Conservation (phyloP, 1,140 invertebrate species). For the Drosophila malerkotliana region DNA sequence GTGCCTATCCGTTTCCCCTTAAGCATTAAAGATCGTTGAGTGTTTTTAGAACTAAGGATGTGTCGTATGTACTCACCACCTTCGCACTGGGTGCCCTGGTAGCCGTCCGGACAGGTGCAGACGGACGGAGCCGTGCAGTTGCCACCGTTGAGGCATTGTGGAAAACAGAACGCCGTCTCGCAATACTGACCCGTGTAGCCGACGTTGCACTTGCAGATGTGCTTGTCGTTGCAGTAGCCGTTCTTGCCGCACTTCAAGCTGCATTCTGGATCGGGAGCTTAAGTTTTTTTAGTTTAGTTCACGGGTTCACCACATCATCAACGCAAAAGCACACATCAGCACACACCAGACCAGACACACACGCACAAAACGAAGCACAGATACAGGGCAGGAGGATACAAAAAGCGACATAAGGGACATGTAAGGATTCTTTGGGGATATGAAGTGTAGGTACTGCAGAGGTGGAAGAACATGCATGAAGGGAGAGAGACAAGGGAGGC, state of each 20-base stretch:
- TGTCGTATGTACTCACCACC: constrained; percentile 87
- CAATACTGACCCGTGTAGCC: constrained; percentile 96
- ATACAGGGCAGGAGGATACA: neutral
- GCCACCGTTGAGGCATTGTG: constrained; percentile 96
- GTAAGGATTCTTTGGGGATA: neutral
- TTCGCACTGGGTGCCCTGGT: constrained; percentile 96
- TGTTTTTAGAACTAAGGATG: neutral
- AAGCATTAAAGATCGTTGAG: constrained; percentile 32
- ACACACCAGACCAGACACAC: constrained; percentile 8
- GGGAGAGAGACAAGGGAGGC: too few relatives aligned
- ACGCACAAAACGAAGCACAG: constrained; percentile 7
- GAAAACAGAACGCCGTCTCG: constrained; percentile 94
- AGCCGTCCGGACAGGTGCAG: constrained; percentile 93
- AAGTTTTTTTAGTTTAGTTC: constrained; percentile 80
- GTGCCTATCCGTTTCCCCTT: neutral
- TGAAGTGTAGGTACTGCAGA: too few relatives aligned
- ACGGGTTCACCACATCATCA: neutral
- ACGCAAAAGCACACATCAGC: constrained; percentile 28
- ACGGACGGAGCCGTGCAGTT: constrained; percentile 94
- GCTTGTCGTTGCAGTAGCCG: constrained; percentile 91
- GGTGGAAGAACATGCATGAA: neutral
- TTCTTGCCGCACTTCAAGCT: constrained; percentile 93
- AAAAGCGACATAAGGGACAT: neutral
- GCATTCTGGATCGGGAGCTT: constrained; percentile 94
- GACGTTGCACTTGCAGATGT: constrained; percentile 93